Evolutionary conservation across 2,113 vertebrate species (phyloP).

Genomic region (Platycercus adscitus): DNA sequence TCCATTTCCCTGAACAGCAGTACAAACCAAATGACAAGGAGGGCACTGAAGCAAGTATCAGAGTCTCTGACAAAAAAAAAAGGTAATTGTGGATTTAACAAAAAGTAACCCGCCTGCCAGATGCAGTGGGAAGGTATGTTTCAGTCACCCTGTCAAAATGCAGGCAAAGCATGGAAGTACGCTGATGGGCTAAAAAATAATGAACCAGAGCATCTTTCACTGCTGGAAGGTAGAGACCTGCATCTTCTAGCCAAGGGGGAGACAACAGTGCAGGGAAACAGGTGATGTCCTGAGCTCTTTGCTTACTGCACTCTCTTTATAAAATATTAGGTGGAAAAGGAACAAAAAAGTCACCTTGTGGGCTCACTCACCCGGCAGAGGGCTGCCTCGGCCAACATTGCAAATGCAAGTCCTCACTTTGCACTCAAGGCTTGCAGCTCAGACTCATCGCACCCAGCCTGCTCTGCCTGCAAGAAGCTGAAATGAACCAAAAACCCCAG

Average conservation of each 20-base stretch:
- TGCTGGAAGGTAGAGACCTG: not conserved
- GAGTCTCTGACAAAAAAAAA: not conserved
- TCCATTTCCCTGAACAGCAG: not conserved
- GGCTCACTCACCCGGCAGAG: fast-evolving
- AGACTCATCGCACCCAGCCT: fast-evolving
- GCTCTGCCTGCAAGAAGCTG: not conserved
- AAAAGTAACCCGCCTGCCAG: not conserved
- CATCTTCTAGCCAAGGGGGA: not conserved
- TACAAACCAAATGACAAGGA: not conserved
- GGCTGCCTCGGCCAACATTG: not conserved
- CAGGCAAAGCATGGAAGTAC: not conserved
- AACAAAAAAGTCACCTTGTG: not conserved
- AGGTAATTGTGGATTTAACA: not conserved
- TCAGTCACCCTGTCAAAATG: not conserved
- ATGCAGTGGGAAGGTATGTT: fast-evolving
- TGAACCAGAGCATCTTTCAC: not conserved
- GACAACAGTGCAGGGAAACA: not conserved
- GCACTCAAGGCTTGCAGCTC: not conserved
- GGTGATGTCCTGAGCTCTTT: not conserved
- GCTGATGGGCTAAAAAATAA: not conserved
- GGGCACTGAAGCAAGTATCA: too few relatives aligned
- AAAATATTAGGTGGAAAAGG: not conserved
- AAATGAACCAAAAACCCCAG: not conserved
- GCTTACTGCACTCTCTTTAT: not conserved
- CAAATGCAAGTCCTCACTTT: fast-evolving